phyloP scores from a whole-genome alignment of 2,888 invertebrate species.

The Ashinkailepas kermadecensis region DNA sequence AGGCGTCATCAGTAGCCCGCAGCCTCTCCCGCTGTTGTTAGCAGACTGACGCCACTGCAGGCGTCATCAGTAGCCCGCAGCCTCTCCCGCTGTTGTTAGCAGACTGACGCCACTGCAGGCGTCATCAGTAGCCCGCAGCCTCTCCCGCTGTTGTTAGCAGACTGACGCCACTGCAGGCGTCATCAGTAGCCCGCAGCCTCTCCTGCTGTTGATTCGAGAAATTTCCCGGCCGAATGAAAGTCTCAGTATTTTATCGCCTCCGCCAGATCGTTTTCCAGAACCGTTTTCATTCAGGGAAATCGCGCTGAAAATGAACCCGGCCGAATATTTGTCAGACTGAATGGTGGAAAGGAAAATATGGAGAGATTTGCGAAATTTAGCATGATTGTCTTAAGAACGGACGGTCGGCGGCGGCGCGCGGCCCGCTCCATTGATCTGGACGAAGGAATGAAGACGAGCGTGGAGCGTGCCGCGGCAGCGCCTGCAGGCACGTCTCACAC shows the following conservation, averaged over 20 bases:
- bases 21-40: too few species aligned
- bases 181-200: background rate
- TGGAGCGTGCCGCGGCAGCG: background rate
- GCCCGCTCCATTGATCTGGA: background rate
- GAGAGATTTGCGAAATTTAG: conserved; percentile 21
- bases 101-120: too few species aligned
- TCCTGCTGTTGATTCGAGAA: background rate
- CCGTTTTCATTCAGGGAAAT: conserved; percentile 15
- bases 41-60: too few species aligned
- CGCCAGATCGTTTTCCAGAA: background rate
- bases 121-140: too few species aligned
- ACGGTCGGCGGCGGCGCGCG: background rate
- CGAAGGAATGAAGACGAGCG: background rate
- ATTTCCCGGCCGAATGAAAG: conserved; percentile 9
- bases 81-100: too few species aligned
- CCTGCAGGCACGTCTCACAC: background rate
- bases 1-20: too few species aligned
- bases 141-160: too few species aligned
- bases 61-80: too few species aligned
- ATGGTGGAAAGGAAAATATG: conserved; percentile 17
- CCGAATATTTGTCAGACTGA: conserved; percentile 8
- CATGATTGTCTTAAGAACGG: conserved; percentile 20
- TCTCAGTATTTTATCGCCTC: conserved; percentile 12
- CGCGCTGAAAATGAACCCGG: conserved; percentile 21
- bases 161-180: too few species aligned